A percentile compares a stretch with the other conserved stretches of the same genome.
Evolutionary conservation across 2,113 vertebrate genomes (phyloP).

Genomic region (Piaya cayana): DNA sequence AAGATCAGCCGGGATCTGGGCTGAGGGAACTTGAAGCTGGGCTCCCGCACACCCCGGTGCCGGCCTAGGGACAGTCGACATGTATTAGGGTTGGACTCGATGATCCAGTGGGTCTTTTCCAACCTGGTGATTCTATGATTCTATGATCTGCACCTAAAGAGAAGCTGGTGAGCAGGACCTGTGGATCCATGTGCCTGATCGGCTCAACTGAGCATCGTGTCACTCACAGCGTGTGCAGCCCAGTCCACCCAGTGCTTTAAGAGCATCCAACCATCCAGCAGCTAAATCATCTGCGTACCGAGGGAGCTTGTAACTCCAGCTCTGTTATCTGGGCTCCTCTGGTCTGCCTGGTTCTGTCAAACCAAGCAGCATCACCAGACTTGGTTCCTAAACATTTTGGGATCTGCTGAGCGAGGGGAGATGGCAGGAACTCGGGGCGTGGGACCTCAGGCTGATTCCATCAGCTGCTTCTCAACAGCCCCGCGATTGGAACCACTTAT

Average conservation of each 20-base stretch:
- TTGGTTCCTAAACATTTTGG: background rate
- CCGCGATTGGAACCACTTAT: background rate
- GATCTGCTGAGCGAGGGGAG: background rate
- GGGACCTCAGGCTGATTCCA: background rate
- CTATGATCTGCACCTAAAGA: background rate
- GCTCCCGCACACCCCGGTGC: background rate
- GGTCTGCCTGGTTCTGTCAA: background rate
- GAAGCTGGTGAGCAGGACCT: background rate
- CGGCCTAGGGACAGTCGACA: background rate
- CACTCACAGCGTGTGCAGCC: rapidly evolving
- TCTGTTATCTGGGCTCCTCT: background rate
- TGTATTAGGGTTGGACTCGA: no score
- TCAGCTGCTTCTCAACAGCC: background rate
- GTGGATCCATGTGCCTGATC: background rate
- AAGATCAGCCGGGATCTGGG: background rate
- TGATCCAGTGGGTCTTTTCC: no score
- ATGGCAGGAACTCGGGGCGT: background rate
- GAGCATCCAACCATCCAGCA: background rate
- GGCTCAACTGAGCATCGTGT: background rate
- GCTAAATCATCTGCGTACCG: background rate
- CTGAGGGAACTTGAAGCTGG: background rate
- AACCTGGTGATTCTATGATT: no score
- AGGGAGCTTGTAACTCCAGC: background rate
- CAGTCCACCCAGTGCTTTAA: background rate
- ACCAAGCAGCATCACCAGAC: background rate